Conservation (phyloP, 1,140 invertebrate genomes). For the Drosophila orena region DNA sequence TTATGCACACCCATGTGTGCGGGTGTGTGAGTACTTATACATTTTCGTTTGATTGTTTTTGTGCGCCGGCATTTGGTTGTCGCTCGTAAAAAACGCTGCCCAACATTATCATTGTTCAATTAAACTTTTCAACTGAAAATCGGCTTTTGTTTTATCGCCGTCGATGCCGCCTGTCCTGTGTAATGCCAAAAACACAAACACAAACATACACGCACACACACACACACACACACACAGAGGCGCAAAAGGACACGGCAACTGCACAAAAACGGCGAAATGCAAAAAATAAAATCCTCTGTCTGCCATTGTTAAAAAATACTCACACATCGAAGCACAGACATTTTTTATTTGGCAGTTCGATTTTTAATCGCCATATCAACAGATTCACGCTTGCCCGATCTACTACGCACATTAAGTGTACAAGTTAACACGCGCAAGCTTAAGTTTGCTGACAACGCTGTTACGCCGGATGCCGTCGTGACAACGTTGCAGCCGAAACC, state of each 20-base stretch:
- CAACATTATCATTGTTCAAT: constrained; percentile 83
- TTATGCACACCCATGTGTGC: constrained; percentile 20
- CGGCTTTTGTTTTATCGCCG: constrained; percentile 79
- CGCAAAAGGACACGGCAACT: constrained; percentile 44
- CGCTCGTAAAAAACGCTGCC: constrained; percentile 20
- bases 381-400: constrained; percentile 80
- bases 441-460: too few relatives aligned
- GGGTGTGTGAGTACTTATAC: constrained; percentile 39
- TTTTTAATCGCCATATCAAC: constrained; percentile 81
- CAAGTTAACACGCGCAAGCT: too few relatives aligned
- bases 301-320: constrained; percentile 53
- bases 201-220: constrained; percentile 35
- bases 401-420: constrained; percentile 82
- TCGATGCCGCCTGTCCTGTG: constrained; percentile 47
- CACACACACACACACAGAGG: constrained; percentile 37
- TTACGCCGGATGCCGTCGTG: too few relatives aligned
- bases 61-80: constrained; percentile 56
- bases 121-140: constrained; percentile 83
- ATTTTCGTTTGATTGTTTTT: constrained; percentile 50
- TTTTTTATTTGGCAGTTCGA: constrained; percentile 63
- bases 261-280: constrained; percentile 25
- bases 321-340: constrained; percentile 7
- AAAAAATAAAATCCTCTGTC: constrained; percentile 41
- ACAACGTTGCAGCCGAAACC: too few relatives aligned
- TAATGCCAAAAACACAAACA: constrained; percentile 75